These are phyloP conservation scores for Hippopotamus amphibius DNA, from an alignment of 2,113 vertebrate genomes.

Conservation along the genomic window DNA sequence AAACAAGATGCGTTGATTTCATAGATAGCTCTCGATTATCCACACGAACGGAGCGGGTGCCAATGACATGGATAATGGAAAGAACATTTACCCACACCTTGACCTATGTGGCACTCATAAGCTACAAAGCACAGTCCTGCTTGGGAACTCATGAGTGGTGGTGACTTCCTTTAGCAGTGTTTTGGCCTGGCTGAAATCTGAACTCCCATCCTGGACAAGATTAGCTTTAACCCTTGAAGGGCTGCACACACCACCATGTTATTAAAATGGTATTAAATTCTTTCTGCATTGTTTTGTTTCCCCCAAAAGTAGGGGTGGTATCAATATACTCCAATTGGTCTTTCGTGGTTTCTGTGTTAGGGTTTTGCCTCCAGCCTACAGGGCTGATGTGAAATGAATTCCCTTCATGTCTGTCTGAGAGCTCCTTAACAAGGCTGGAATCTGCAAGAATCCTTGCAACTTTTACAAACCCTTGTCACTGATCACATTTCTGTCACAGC, in stretches of 20 bases:
- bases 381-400: background rate
- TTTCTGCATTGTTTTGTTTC: conserved; percentile 24
- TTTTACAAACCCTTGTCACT: background rate
- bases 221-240: background rate
- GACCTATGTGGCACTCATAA: background rate
- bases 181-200: background rate
- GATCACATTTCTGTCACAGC: conserved; percentile 5
- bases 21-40: conserved; percentile 21
- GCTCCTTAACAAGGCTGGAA: background rate
- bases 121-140: background rate
- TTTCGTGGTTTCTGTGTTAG: conserved; percentile 25
- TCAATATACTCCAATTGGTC: background rate
- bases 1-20: conserved; percentile 22
- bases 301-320: background rate
- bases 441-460: background rate
- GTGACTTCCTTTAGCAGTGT: background rate
- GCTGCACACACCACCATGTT: background rate
- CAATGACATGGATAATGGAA: background rate
- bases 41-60: background rate
- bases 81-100: background rate
- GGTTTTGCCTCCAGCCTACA: background rate
- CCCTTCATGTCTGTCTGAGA: background rate
- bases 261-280: conserved; percentile 6
- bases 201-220: background rate
- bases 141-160: conserved; percentile 23